Base-by-base conservation (phyloP, 1,140 invertebrate genomes). In the Glossosoma conforme region DNA sequence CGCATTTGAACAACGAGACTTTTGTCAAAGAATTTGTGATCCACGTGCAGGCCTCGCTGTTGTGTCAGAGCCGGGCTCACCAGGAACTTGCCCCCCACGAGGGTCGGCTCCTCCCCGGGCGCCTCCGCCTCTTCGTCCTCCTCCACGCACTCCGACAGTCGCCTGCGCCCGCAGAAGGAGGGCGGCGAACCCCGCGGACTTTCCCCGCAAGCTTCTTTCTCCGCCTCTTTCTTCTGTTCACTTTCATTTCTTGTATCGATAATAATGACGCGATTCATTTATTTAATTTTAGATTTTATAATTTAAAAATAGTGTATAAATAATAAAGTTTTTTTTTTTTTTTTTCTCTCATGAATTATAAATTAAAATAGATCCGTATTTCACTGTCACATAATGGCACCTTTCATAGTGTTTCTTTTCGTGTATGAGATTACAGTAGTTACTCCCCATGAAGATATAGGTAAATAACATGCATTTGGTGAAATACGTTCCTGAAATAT, bases 1-100 rank as follows among this genome's bases (percentile, higher is more conserved):
- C 86, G 85, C 71, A 91, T 88, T 68, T 88, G 86, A n/a, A n/a
- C 51, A 48, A 91, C 84, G 45, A 91, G 69, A 52, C 84, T 86
- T 53, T 81, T 82, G 65, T 89, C 87, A 62, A 89, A 89, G 70
- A 87, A 91, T 49, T 82, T 76, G 56, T 84, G 84, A 65, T 89
- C 86, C 25, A 86, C 72, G 66, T 89, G 87, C 25, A 85, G 83
- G 69, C 74, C 82, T 53, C 73, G 24, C 1, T 15, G 1, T 22
- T 8, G 21, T 77, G 57, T 75, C 65, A 36, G 33, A 5, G 51
- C 49, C 22, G 48, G 40, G n/a, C 46, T 58, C 24, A 58, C 55
- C 28, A 53, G 19, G 28, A 58, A 58, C 36, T 58, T 58, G 5
- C 51, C 51, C 11, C 38, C 45, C 18, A 37, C 8, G 5, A n/a